Base-by-base conservation (phyloP, 2,797 vertebrate genomes). In the Taeniopygia guttata region DNA sequence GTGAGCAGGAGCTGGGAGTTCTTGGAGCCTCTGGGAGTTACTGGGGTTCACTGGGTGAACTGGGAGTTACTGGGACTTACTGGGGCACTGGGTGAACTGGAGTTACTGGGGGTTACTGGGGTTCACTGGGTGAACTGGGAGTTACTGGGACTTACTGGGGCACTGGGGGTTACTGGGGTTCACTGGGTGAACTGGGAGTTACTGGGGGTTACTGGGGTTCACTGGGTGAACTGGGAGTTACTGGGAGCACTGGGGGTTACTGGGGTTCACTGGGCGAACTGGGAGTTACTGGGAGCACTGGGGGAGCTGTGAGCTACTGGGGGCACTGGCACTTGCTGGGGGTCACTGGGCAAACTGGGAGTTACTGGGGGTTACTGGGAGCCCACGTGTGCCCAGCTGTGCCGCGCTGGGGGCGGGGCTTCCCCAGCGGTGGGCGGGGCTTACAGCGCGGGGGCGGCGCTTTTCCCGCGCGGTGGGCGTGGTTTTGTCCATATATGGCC, bases 401-500 rank as follows among this genome's bases (percentile, higher is more conserved):
- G 76, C 42, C 34, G 34, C 51, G 51, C 76, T 38, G 62, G 22
- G 62, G 76, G 62, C 76, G 76, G 21, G 51, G 60, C 26, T 45
- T 52, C 10, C 2, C 12, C 4, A 2, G 12, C 2, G 0, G 0
- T 6, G 59, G 74, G 74, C 59, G 59, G 27, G 4, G 72, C 7
- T 74, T 20, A 2, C 2, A 0, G 1, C 21, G 1, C 45, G 17
- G 45, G 52, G 55, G 70, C 54, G 43, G 27, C 11, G 5, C 11
- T 46, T 25, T 7, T 2, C 13, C 26, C 25, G 19, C 34, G 27
- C 4, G 16, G 20, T 23, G 73, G 73, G 73, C 73, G 73, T 32
- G 36, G 17, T 0, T 21, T 26, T 26, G 0, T 1, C 38, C 40
- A 26, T 10, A 10, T 34, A 30, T 7, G 75, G 59, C 0, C 5